A percentile compares a stretch with the other conserved stretches of the same genome.
These are phyloP conservation scores for Drosophila seclusa DNA, from an alignment of 2,888 invertebrate species.

Conservation along the genomic window DNA sequence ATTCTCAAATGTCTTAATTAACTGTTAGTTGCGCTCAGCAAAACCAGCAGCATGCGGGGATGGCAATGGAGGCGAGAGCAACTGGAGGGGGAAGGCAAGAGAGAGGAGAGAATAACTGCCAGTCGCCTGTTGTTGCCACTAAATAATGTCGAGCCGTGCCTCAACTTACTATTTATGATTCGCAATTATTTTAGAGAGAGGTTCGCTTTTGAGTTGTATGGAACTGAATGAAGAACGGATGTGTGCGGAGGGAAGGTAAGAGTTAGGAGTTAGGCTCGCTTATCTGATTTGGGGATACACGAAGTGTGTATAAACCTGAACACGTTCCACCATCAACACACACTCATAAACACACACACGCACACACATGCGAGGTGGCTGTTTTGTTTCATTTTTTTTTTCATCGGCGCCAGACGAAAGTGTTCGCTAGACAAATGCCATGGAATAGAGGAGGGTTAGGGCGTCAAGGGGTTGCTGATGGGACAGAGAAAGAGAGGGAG, in stretches of 20 bases:
- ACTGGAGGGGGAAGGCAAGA: neutral
- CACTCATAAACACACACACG: conserved; percentile 21
- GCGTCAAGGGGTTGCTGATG: conserved; percentile 13
- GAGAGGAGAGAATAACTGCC: conserved; percentile 19
- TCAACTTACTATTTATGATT: conserved; percentile 69
- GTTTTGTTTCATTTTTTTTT: conserved; percentile 40
- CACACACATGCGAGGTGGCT: conserved; percentile 20
- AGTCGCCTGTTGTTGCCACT: conserved; percentile 55
- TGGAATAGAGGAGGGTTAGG: neutral
- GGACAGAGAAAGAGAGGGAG: neutral
- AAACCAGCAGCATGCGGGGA: conserved; percentile 24
- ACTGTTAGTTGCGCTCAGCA: conserved; percentile 69
- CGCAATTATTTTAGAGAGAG: conserved; percentile 67
- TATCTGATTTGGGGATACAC: conserved; percentile 73
- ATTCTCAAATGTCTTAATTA: conserved; percentile 72
- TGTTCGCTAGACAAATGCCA: conserved; percentile 71
- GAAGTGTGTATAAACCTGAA: conserved; percentile 61
- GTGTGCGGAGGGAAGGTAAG: neutral
- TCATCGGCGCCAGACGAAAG: conserved; percentile 67
- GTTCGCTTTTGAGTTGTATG: conserved; percentile 7
- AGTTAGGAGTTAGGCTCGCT: conserved; percentile 38
- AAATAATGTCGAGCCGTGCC: conserved; percentile 70
- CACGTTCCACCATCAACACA: conserved; percentile 37
- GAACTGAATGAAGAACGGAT: neutral
- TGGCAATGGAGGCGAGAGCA: neutral